Evolutionary conservation across 2,797 vertebrate species (phyloP).

Genomic region (Chaetodon trifasciatus): DNA sequence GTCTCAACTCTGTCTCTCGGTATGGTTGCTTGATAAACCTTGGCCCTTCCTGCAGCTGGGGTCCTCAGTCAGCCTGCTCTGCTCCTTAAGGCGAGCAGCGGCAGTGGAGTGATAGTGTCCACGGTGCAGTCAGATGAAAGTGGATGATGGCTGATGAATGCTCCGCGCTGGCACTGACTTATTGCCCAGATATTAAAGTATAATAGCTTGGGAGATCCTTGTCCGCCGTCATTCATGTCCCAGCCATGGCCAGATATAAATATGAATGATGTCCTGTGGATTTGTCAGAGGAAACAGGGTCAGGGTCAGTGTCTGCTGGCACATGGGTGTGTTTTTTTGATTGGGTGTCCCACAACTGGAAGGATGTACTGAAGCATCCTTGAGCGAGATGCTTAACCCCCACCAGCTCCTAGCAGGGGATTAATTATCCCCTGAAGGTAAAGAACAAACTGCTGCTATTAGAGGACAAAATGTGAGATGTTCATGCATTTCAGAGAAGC

Average conservation of each 20-base stretch:
- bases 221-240: conserved; percentile 34
- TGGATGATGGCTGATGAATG: conserved; percentile 57
- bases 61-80: conserved; percentile 35
- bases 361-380: conserved; percentile 35
- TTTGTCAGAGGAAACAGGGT: conserved; percentile 58
- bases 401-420: conserved; percentile 10
- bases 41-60: conserved; percentile 45
- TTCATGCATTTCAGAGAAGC: background rate
- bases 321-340: conserved; percentile 29
- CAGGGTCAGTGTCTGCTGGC: conserved; percentile 46
- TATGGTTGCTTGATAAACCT: conserved; percentile 62
- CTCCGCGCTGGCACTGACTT: conserved; percentile 42
- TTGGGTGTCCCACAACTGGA: conserved; percentile 14
- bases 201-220: conserved; percentile 59
- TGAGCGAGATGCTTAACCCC: conserved; percentile 45
- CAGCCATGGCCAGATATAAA: conserved; percentile 48
- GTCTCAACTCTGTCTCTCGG: conserved; percentile 52
- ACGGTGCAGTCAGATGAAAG: conserved; percentile 51
- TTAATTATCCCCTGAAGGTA: conserved; percentile 21
- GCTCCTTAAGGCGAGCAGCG: conserved; percentile 41
- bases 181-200: conserved; percentile 52
- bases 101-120: conserved; percentile 44
- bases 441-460: background rate
- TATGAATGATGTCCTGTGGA: conserved; percentile 60
- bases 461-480: background rate